Base-by-base conservation (phyloP, 1,140 invertebrate species). In the Eubasilissa regina region DNA sequence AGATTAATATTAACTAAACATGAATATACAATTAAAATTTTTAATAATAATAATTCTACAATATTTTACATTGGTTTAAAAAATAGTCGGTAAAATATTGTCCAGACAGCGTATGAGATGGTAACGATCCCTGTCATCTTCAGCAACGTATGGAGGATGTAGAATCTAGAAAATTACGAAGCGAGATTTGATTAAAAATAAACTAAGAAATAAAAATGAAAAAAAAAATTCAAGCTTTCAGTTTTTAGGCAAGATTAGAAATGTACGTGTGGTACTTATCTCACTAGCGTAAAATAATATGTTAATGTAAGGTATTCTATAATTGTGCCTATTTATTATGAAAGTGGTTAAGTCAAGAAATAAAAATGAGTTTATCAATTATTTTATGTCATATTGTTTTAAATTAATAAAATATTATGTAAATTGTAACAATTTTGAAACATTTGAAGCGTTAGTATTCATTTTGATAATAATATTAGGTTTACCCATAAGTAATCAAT, bases 81-180 rank as follows among this genome's bases (percentile, higher is more conserved):
- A 19, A 79, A 77, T 47, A 80, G 0, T 17, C 73, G 45, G 19
- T 56, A 80, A 10, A 80, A 47, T 4, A 83, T 15, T 8, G 75
- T 60, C 81, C 79, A 80, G 9, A 66, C 7, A 1, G 64, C 70
- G 44, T 64, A 80, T 1, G 77, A 75, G n/a, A 76, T 44, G 7
- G 68, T 48, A 3, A 45, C 73, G 7, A 47, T 21, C 9, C 73
- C 21, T 10, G 74, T 56, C 17, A 12, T 19, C 62, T 81, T 80
- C 35, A 80, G 4, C 6, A 79, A 35, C 10, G 77, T 17, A 55
- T 81, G 77, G 25, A 83, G 19, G 15, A 77, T 15, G 48, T 79
- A 81, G 0, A 83, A 73, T 44, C 81, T 82, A 68, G 66, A 82
- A 82, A 44, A 56, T 55, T 15, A 60, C 70, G 64, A 78, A 10